Base-by-base conservation (phyloP, 2,888 invertebrate genomes). In the Drosophila incognita region DNA sequence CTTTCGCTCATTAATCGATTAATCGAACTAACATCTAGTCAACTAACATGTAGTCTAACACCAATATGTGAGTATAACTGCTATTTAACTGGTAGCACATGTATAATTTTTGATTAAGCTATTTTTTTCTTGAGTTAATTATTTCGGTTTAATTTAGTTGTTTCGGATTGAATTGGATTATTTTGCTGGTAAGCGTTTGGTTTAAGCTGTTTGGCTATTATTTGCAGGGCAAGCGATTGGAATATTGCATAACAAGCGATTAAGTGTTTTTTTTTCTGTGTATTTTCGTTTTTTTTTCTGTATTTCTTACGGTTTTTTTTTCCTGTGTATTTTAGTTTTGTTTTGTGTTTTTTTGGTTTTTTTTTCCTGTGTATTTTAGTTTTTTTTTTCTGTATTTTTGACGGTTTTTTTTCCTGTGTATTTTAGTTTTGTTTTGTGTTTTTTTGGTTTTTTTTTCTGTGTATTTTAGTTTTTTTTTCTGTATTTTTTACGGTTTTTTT, bases 31-130 rank as follows among this genome's bases (percentile, higher is more conserved):
- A 49, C 31, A 33, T 7, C 64, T 64, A 64, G 24, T 31, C 49
- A 64, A 49, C 24, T 64, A 65, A 65, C 65, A 65, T 51, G 65
- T 38, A 64, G 18, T 64, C 38, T 24, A 49, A 64, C 40, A 35
- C 40, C 33, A 35, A 21, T 42, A 42, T 42, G 15, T 21, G 21
- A 40, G 33, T 35, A 51, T n/a, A 65, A 51, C 65, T 51, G 65
- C 38, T 64, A 65, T 38, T 33, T 40, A 51, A 40, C 38, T 31
- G 62, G 24, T 64, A 49, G 24, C 27, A 8, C 48, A 15, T 21
- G 21, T 21, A 27, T 42, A 51, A 11, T 11, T 24, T 42, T 52
- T 18, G 10, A 31, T 27, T 61, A 35, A 64, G 13, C 24, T 2
- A 24, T 46, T 56, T 69, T 33, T 15, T 11, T 10, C 10, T 21